Conservation (phyloP, 2,113 vertebrate species). For the Elaphurus davidianus region DNA sequence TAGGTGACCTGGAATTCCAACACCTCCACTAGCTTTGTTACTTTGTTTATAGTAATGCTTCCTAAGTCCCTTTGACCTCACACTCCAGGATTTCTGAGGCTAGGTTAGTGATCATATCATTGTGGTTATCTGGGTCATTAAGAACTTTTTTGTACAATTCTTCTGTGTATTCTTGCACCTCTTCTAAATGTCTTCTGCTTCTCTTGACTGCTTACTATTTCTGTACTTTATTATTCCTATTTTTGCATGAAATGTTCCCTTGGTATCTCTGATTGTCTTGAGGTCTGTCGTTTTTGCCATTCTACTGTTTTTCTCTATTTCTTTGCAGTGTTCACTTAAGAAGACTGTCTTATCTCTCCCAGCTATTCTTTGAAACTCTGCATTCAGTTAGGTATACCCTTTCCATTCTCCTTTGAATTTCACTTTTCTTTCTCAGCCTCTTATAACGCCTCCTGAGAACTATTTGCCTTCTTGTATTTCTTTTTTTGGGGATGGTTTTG, state of each 20-base stretch:
- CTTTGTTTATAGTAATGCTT: neutral
- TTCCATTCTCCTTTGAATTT: neutral
- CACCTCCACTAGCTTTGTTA: neutral
- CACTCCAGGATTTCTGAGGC: neutral
- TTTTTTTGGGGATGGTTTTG: neutral
- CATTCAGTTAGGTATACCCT: neutral
- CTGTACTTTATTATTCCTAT: neutral
- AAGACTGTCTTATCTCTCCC: neutral
- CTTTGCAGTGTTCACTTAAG: neutral
- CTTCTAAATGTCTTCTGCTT: neutral
- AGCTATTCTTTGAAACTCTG: neutral
- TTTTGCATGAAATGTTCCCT: neutral
- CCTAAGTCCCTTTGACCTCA: neutral
- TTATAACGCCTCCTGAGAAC: neutral
- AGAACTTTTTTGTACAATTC: neutral
- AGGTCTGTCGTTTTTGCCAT: neutral
- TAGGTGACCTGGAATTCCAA: neutral
- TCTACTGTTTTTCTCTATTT: neutral
- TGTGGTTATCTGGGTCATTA: neutral
- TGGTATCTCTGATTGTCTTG: neutral
- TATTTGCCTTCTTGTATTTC: neutral
- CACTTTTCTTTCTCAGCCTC: neutral
- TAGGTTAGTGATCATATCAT: neutral
- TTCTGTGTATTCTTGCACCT: neutral
- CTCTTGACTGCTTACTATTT: neutral